A percentile compares a stretch with the other conserved stretches of the same genome.
These are phyloP conservation scores for silkworm (Bombyx mori) DNA, from an alignment of 1,140 invertebrate genomes.

Conservation along the genomic window ASM3026992v2 NC_085123.1:2703501-2704000, in stretches of 20 bases:
- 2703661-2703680: no score
- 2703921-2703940: no score
- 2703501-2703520: no score
- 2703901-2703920: no score
- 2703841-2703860: conserved; percentile 7
- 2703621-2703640: neutral
- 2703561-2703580: neutral
- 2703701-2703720: no score
- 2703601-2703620: neutral
- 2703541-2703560: no score
- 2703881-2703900: conserved; percentile 8
- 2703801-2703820: conserved; percentile 12
- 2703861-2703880: conserved; percentile 10
- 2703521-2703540: no score
- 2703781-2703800: conserved; percentile 1
- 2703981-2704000: no score
- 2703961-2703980: no score
- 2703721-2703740: neutral
- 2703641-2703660: neutral
- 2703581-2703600: neutral
- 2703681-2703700: no score
- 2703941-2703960: no score
- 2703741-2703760: neutral
- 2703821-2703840: conserved; percentile 10
- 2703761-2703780: neutral